Conservation (phyloP, 2,888 invertebrate species). For the Entomobrya proxima region DNA sequence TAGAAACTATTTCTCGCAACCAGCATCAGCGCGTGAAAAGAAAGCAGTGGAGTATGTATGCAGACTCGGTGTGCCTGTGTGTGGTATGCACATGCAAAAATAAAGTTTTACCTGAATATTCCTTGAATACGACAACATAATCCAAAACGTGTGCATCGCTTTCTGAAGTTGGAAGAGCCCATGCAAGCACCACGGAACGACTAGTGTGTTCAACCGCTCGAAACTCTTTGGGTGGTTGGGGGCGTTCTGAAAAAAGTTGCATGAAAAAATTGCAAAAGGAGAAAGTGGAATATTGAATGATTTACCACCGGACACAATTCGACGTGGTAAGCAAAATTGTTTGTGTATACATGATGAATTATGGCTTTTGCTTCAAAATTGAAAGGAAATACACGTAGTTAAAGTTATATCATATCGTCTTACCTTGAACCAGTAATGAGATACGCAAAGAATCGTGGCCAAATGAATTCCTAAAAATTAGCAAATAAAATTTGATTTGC, state of each 20-base stretch:
- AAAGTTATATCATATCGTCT: not conserved
- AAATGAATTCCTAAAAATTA: conserved; percentile 79
- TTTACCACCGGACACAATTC: not conserved
- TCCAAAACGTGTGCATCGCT: conserved; percentile 78
- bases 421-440: conserved; percentile 79
- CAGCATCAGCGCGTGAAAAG: not conserved
- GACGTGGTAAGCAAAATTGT: no score
- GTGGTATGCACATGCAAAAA: not conserved
- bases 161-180: conserved; percentile 77
- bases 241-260: conserved; percentile 79
- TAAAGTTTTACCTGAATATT: conserved; percentile 78
- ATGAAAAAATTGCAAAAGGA: not conserved
- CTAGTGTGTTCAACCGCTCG: conserved; percentile 81
- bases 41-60: not conserved
- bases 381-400: no score
- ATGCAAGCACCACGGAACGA: conserved; percentile 80
- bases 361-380: no score
- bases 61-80: not conserved
- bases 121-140: conserved; percentile 82
- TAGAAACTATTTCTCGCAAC: not conserved
- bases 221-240: conserved; percentile 81
- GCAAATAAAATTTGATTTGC: not conserved
- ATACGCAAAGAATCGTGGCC: conserved; percentile 80
- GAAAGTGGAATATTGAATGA: not conserved
- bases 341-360: no score